Base-by-base conservation (phyloP, 2,888 invertebrate species). In the Labia minor region DNA sequence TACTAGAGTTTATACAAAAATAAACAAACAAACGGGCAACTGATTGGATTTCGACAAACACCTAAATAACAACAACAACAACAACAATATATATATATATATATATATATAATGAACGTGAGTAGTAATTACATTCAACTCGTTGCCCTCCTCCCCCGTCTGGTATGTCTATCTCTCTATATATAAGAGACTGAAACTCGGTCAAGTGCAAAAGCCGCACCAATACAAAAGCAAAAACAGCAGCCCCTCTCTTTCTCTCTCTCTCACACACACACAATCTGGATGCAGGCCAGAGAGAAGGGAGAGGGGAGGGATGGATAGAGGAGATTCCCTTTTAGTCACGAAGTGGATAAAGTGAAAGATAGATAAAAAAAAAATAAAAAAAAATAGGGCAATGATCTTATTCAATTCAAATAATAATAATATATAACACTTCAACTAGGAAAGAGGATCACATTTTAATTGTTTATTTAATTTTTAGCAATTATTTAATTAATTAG, bases 121-220 rank as follows among this genome's bases (percentile, higher is more conserved):
- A 66, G 49, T 33, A 37, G 37, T 33, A 37, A 66, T 37, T 37
- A 37, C 20, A 14, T 3, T 49, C 49, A 3, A 3, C 49, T 11
- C 33, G 6, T 14, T 49, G 14, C 49, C 49, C 49, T 49, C n/a
- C 49, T 14, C 49, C 49, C 8, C 49, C 6, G 14, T 16, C 33
- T 33, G 6, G 33, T 8, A 6, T 11, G n/a, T 49, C n/a, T 49
- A 11, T 49, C 49, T 33, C 6, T 33, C 33, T n/a, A n/a, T n/a
- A n/a, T 26, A 26, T 26, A 26, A 6, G 26, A 67, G 68, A 68
- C 68, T 63, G 68, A 69, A 70, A 70, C 70, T 69, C 70, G 70
- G 70, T 70, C 70, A 70, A 69, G 70, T 66, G 68, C 69, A 66
- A 33, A 49, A 65, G 63, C 66, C 65, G 66, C 61, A 67, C 66